phyloP scores from a whole-genome alignment of 2,888 invertebrate species.

The Anthophora plumipes region DNA sequence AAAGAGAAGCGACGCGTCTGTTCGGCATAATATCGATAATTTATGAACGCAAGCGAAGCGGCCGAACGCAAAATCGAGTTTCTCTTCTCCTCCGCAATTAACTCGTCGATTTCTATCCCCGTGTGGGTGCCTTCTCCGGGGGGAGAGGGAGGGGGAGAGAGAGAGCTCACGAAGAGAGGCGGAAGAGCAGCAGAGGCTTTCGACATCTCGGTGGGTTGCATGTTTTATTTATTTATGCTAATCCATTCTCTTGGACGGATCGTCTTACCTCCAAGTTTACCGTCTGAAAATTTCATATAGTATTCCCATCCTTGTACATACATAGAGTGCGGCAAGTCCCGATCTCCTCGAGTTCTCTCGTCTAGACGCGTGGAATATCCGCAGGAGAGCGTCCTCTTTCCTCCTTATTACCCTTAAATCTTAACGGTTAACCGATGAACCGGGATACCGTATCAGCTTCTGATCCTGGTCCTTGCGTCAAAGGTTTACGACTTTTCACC shows the following conservation, averaged over 20 bases:
- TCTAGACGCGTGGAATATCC: not conserved
- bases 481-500: not conserved
- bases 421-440: not conserved
- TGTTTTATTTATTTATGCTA: slow-evolving; percentile 82
- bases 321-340: slow-evolving; percentile 35
- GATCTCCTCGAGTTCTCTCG: not conserved
- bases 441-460: not conserved
- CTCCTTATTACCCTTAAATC: not conserved
- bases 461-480: not conserved
- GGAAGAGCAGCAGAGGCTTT: not conserved
- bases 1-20: slow-evolving; percentile 30
- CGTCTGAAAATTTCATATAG: slow-evolving; percentile 79
- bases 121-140: slow-evolving; percentile 2
- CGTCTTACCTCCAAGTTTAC: slow-evolving; percentile 68
- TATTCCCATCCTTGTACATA: slow-evolving; percentile 57
- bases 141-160: too few species aligned
- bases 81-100: slow-evolving; percentile 45
- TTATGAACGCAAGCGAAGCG: slow-evolving; percentile 33
- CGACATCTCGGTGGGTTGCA: slow-evolving; percentile 50
- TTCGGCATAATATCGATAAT: slow-evolving; percentile 54
- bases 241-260: slow-evolving; percentile 65
- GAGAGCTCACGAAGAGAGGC: too few species aligned
- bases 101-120: slow-evolving; percentile 28
- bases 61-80: slow-evolving; percentile 27
- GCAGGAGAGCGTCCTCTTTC: too few species aligned